A percentile compares a stretch with the other conserved stretches of the same genome.
These are phyloP conservation scores for Pseudocheirus occidentalis DNA, from an alignment of 2,797 vertebrate genomes.

Conservation along the genomic window DNA sequence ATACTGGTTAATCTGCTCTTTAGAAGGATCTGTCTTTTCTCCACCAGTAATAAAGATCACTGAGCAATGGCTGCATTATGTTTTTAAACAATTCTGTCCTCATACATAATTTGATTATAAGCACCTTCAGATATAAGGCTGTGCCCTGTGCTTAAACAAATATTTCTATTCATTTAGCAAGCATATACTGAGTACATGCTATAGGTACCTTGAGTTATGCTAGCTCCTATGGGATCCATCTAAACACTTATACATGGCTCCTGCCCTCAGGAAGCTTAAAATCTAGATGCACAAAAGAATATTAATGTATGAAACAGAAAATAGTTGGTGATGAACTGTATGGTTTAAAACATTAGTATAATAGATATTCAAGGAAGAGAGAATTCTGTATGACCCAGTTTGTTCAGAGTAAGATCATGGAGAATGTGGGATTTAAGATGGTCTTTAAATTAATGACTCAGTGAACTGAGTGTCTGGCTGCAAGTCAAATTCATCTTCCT, in stretches of 20 bases:
- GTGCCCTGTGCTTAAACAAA: constrained; percentile 16
- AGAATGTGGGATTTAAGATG: neutral
- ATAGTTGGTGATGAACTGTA: neutral
- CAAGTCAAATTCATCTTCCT: neutral
- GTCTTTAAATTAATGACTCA: neutral
- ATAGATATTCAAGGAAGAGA: neutral
- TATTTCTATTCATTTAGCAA: neutral
- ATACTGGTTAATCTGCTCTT: neutral
- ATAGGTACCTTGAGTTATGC: neutral
- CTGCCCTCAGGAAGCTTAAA: neutral
- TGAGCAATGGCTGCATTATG: neutral
- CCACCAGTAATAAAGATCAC: neutral
- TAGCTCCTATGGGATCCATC: neutral
- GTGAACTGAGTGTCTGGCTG: neutral
- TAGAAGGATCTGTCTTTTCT: neutral
- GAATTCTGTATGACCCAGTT: neutral
- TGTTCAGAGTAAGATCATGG: neutral
- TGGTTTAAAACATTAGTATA: neutral
- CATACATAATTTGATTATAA: neutral
- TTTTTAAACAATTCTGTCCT: neutral
- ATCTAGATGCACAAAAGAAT: neutral
- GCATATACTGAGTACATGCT: neutral
- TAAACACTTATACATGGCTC: neutral
- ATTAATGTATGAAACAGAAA: neutral
- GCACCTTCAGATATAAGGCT: neutral